A percentile compares a stretch with the other conserved stretches of the same genome.
Evolutionary conservation across 2,797 vertebrate genomes (phyloP).

Genomic region (Helostoma temminkii): DNA sequence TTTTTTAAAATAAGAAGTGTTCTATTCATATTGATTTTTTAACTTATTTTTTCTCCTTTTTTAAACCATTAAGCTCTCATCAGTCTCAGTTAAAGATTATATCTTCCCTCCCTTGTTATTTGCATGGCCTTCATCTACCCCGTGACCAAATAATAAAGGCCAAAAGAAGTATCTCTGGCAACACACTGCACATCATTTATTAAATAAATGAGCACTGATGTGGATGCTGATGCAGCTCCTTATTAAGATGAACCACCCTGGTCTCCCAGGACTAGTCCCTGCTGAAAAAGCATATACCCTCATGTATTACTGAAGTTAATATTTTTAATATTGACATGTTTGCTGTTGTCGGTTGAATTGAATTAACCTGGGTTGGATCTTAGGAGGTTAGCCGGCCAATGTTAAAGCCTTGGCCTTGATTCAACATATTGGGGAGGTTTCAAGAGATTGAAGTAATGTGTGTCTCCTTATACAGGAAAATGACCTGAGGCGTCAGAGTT

Average conservation of each 20-base stretch:
- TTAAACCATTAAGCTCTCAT: constrained; percentile 30
- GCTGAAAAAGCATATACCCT: constrained; percentile 63
- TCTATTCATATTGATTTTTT: constrained; percentile 29
- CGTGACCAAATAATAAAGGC: constrained; percentile 12
- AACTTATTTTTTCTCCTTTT: neutral
- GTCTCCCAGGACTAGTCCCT: constrained; percentile 56
- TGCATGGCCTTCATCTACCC: constrained; percentile 28
- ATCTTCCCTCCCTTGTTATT: constrained; percentile 42
- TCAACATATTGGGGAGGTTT: constrained; percentile 68
- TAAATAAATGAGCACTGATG: constrained; percentile 70
- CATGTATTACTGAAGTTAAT: constrained; percentile 65
- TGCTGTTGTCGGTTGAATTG: constrained; percentile 69
- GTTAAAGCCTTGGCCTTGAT: constrained; percentile 68
- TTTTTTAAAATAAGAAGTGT: constrained; percentile 30
- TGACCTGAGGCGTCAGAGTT: constrained; percentile 70
- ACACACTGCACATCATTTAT: constrained; percentile 67
- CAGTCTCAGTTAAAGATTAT: constrained; percentile 43
- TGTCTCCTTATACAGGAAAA: constrained; percentile 48
- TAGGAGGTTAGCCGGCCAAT: constrained; percentile 51
- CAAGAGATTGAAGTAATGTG: constrained; percentile 50
- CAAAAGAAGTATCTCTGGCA: constrained; percentile 34
- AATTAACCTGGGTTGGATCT: constrained; percentile 59
- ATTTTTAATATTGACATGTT: constrained; percentile 74
- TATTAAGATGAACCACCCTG: constrained; percentile 33
- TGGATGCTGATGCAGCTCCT: constrained; percentile 42